These are phyloP conservation scores for Litocranius walleri DNA, from an alignment of 2,113 vertebrate species.

Conservation along the genomic window DNA sequence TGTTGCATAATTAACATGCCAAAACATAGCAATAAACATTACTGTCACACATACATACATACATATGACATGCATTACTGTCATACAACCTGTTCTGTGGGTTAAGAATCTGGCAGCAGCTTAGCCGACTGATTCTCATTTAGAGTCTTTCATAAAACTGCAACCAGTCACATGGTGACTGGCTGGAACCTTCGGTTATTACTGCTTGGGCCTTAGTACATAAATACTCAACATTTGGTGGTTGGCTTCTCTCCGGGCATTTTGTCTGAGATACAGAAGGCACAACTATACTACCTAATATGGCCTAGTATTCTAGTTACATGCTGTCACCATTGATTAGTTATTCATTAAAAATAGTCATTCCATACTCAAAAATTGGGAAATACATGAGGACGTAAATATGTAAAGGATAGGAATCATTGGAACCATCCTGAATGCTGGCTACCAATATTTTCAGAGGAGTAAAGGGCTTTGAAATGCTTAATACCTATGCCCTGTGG, in stretches of 20 bases:
- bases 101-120: neutral
- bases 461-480: neutral
- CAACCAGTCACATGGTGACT: rapidly evolving
- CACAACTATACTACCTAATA: neutral
- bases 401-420: neutral
- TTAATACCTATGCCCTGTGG: neutral
- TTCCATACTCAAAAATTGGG: neutral
- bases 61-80: neutral
- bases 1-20: neutral
- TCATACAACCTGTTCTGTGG: neutral
- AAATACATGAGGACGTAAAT: neutral
- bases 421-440: neutral
- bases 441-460: neutral
- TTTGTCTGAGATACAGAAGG: neutral
- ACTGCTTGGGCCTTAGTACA: rapidly evolving
- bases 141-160: neutral
- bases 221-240: neutral
- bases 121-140: neutral
- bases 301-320: neutral
- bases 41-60: neutral
- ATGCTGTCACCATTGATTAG: neutral
- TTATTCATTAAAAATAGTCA: neutral
- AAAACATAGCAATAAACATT: neutral
- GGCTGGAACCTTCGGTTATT: neutral
- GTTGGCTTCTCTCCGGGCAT: neutral